Conservation (phyloP, 2,797 vertebrate species). For the Crenuchus spilurus region DNA sequence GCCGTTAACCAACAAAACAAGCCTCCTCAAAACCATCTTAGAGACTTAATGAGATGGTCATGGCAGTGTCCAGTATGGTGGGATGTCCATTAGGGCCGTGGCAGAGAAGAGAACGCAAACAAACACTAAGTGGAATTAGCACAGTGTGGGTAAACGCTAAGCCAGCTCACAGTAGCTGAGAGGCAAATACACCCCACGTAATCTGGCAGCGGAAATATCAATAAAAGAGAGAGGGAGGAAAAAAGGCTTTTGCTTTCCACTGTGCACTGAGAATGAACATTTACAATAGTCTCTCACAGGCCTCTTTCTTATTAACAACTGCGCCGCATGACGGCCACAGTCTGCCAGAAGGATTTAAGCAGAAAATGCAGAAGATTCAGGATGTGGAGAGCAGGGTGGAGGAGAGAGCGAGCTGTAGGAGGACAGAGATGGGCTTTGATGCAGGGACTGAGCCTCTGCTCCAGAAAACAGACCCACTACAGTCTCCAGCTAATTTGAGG, state of each 20-base stretch:
- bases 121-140: neutral
- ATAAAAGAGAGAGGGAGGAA: constrained; percentile 15
- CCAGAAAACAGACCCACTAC: neutral
- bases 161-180: neutral
- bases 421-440: neutral
- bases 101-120: neutral
- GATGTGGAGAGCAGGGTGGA: no score
- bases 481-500: constrained; percentile 16
- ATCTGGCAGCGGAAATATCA: constrained; percentile 28
- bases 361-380: constrained; percentile 51
- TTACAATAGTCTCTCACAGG: constrained; percentile 9
- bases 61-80: no score
- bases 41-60: no score
- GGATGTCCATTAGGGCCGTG: constrained; percentile 16
- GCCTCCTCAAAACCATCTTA: constrained; percentile 1
- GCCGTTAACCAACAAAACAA: constrained; percentile 51
- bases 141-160: neutral
- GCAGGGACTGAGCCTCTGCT: neutral
- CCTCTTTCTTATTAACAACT: constrained; percentile 51
- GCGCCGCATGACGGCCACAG: constrained; percentile 61
- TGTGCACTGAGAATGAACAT: constrained; percentile 14
- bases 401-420: neutral
- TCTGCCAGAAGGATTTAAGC: constrained; percentile 60
- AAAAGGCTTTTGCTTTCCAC: neutral
- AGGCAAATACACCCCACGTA: constrained; percentile 5